These are phyloP conservation scores for Cheiracanthium punctorium DNA, from an alignment of 2,888 invertebrate species.

Conservation along the genomic window DNA sequence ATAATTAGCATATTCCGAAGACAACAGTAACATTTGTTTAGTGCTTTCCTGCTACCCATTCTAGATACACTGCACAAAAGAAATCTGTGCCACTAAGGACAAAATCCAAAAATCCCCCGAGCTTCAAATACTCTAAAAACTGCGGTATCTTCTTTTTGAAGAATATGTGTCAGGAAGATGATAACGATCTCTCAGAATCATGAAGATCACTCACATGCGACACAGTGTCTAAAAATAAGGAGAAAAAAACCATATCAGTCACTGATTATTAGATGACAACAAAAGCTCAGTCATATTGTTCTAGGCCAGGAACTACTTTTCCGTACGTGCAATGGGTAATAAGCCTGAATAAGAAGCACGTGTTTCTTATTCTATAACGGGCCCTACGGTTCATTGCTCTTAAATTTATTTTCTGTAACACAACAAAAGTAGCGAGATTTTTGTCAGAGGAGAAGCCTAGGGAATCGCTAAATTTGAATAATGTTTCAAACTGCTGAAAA, in stretches of 20 bases:
- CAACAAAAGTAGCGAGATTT: too few relatives aligned
- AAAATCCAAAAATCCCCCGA: background rate
- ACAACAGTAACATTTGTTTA: too few relatives aligned
- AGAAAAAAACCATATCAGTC: slow-evolving; percentile 14
- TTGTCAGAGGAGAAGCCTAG: too few relatives aligned
- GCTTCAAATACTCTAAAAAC: background rate
- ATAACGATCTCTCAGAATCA: slow-evolving; percentile 36
- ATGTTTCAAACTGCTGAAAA: too few relatives aligned
- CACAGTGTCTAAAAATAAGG: slow-evolving; percentile 46
- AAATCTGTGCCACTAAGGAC: background rate
- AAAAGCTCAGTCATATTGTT: slow-evolving; percentile 30
- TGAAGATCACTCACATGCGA: slow-evolving; percentile 23
- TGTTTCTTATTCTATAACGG: slow-evolving; percentile 36
- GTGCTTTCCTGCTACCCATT: too few relatives aligned
- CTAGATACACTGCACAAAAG: too few relatives aligned
- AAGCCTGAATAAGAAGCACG: slow-evolving; percentile 27
- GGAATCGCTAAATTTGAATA: too few relatives aligned
- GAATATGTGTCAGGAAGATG: slow-evolving; percentile 36
- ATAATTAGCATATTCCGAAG: too few relatives aligned
- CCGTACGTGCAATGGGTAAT: slow-evolving; percentile 43
- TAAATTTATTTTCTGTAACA: background rate
- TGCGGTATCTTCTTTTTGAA: background rate
- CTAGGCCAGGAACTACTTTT: slow-evolving; percentile 25
- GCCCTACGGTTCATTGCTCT: slow-evolving; percentile 55
- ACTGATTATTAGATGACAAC: slow-evolving; percentile 24